Base-by-base conservation (phyloP, 2,797 vertebrate species). In the Sebastiscus albofasciatus region DNA sequence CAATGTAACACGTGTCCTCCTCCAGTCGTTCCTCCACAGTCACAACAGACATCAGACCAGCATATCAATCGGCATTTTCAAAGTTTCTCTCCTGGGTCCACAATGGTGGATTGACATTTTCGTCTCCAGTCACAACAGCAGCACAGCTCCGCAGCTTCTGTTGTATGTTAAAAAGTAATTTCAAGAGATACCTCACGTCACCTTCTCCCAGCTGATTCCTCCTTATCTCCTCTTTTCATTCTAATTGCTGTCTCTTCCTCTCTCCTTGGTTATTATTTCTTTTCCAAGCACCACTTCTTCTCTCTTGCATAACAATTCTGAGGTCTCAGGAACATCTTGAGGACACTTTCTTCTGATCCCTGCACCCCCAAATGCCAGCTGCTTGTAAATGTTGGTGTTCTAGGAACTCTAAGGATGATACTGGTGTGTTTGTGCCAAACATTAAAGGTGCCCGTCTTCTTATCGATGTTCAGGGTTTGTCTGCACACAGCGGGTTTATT, bases 241-340 rank as follows among this genome's bases (percentile, higher is more conserved):
- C 5, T 68, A 74, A 75, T 82, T 62, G 65, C 59, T 68, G 64
- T 68, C 62, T 77, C 52, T 66, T 22, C 24, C 56, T 34, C 16
- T 64, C 56, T 64, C 54, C 64, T 64, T 8, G 14, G 14, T 69
- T 58, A 36, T 65, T 24, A 16, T 61, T 72, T 70, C 1, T 55
- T 72, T 71, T 55, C 56, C 4, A 10, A 22, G 52, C 18, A 2
- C 18, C 0, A 1, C 49, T 67, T 46, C 29, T 31, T 26, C 26
- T 52, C 58, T 68, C 20, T 62, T 52, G 22, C 26, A 71, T 64
- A 71, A 74, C 60, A 62, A 56, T 52, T 20, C 5, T 33, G 16
- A 49, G 33, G 14, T 62, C 52, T n/a, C 4, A 14, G 52, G 20
- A 75, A 72, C 68, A 61, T 49, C 39, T 75, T 65, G 4, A 75